These are phyloP conservation scores for Agrypnia vestita DNA, from an alignment of 1,140 invertebrate genomes.

Conservation along the genomic window DNA sequence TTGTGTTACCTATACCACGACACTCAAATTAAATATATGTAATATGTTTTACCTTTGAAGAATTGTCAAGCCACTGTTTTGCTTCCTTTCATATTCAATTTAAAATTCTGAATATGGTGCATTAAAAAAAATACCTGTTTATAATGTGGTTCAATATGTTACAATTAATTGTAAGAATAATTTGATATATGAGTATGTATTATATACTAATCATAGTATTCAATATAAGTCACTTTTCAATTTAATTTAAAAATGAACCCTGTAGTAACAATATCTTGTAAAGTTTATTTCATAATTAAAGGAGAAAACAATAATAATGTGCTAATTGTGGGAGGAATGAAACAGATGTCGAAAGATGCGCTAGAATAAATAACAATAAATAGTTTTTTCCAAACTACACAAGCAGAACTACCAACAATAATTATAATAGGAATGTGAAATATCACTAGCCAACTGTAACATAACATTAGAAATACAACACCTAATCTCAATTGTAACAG, in stretches of 20 bases:
- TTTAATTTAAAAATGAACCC: slow-evolving; percentile 32
- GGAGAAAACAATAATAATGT: not conserved
- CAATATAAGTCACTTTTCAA: slow-evolving; percentile 34
- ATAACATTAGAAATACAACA: slow-evolving; percentile 27
- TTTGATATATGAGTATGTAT: slow-evolving; percentile 11
- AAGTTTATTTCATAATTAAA: slow-evolving; percentile 3
- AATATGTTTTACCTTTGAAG: too few relatives aligned
- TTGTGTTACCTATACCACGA: too few relatives aligned
- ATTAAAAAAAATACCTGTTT: slow-evolving; percentile 1
- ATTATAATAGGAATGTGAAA: slow-evolving; percentile 46
- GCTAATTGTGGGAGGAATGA: not conserved
- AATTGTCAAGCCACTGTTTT: too few relatives aligned
- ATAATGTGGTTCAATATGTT: slow-evolving; percentile 10
- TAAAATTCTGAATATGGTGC: too few relatives aligned
- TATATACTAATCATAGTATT: slow-evolving; percentile 15
- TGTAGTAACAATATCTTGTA: slow-evolving; percentile 16
- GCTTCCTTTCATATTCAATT: too few relatives aligned
- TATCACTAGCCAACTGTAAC: slow-evolving; percentile 43
- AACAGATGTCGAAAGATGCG: not conserved
- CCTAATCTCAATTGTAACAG: slow-evolving; percentile 47
- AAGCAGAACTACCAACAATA: slow-evolving; percentile 34
- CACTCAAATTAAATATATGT: too few relatives aligned
- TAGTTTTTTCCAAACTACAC: slow-evolving; percentile 14
- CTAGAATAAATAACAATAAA: slow-evolving; percentile 24
- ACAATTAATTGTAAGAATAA: slow-evolving; percentile 18